phyloP scores from a whole-genome alignment of 2,888 invertebrate species.

The Chirona hameri region DNA sequence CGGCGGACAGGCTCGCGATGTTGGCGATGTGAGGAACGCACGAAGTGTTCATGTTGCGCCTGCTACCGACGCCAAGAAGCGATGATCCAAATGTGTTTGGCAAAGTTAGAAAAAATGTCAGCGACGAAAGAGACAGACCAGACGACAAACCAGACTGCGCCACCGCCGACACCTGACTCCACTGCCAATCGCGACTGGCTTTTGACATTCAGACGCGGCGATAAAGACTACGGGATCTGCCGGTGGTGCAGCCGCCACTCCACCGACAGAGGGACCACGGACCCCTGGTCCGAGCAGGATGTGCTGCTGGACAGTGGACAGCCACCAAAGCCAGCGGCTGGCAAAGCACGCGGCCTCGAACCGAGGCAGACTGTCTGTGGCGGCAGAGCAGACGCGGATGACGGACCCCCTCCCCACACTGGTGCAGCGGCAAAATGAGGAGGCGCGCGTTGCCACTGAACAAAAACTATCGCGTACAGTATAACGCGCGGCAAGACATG shows the following conservation, averaged over 20 bases:
- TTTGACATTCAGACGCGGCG: neutral
- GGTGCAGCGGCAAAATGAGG: slow-evolving; percentile 1
- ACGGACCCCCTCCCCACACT: neutral
- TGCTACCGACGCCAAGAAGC: neutral
- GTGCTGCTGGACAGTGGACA: neutral
- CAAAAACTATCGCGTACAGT: neutral
- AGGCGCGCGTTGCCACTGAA: neutral
- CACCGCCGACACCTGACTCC: neutral
- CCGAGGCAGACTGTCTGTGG: neutral
- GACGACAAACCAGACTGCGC: neutral
- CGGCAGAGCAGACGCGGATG: neutral
- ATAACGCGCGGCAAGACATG: neutral
- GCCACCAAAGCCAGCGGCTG: neutral
- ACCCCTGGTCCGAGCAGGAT: neutral
- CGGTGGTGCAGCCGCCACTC: neutral
- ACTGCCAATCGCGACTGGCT: neutral
- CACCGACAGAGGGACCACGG: neutral
- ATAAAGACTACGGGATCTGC: neutral
- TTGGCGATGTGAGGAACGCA: too few species aligned
- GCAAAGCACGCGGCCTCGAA: neutral
- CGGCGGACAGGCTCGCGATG: too few species aligned
- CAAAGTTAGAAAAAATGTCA: neutral
- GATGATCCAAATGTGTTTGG: neutral
- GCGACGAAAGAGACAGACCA: neutral
- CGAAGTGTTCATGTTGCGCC: neutral